phyloP scores from a whole-genome alignment of 2,888 invertebrate species.

The Melanargia galathea region DNA sequence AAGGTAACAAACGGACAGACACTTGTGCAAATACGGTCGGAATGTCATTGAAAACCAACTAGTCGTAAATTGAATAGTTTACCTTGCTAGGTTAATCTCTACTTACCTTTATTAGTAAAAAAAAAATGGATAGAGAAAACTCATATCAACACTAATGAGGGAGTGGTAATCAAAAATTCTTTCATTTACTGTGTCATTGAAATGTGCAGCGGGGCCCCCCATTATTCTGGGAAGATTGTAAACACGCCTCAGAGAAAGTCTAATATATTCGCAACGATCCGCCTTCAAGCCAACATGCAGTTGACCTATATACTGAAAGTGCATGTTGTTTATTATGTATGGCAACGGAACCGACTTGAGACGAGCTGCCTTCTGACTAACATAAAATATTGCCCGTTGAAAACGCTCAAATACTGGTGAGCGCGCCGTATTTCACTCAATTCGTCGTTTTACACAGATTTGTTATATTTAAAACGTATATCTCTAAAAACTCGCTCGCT shows the following conservation, averaged over 20 bases:
- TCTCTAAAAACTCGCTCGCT: constrained; percentile 18
- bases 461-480: constrained; percentile 34
- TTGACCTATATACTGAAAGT: constrained; percentile 43
- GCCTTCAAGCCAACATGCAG: constrained; percentile 38
- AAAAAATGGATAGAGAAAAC: constrained; percentile 5
- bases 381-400: constrained; percentile 43
- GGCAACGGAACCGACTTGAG: constrained; percentile 41
- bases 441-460: constrained; percentile 29
- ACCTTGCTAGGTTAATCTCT: background rate
- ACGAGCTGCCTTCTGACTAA: constrained; percentile 41
- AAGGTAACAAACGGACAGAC: background rate
- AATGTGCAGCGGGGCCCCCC: constrained; percentile 31
- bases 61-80: background rate
- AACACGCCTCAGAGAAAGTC: constrained; percentile 35
- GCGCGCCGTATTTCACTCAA: constrained; percentile 34
- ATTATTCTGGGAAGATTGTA: constrained; percentile 38
- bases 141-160: constrained; percentile 30
- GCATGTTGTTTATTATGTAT: constrained; percentile 45
- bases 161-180: constrained; percentile 37
- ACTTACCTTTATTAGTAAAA: background rate
- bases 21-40: background rate
- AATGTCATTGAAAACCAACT: background rate
- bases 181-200: constrained; percentile 37
- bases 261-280: constrained; percentile 41
- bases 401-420: constrained; percentile 41